Percentiles rank a stretch among this genome's conserved stretches.
Evolutionary conservation across 2,113 vertebrate species (phyloP).

Genomic region (Lasiurus cinereus): DNA sequence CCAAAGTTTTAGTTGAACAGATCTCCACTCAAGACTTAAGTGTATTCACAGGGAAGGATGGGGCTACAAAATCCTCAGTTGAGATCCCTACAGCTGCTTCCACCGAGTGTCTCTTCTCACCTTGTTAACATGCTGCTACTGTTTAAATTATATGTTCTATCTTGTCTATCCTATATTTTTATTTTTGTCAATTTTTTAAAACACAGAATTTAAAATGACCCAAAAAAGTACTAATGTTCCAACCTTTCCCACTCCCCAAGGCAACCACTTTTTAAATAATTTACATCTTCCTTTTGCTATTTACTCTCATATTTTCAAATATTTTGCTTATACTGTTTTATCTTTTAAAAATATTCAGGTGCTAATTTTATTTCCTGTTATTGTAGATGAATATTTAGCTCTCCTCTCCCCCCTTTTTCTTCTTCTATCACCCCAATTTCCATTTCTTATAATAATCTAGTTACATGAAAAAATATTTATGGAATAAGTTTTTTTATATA

Average conservation of each 20-base stretch:
- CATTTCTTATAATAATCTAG: neutral
- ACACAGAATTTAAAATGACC: neutral
- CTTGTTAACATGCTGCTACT: neutral
- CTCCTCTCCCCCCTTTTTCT: neutral
- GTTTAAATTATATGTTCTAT: neutral
- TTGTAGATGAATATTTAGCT: neutral
- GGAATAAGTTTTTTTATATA: neutral
- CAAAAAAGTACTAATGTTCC: neutral
- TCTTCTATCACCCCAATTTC: neutral
- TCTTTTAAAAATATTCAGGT: neutral
- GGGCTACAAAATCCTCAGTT: rapidly evolving
- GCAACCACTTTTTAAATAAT: neutral
- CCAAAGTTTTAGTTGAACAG: neutral
- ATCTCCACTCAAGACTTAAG: neutral
- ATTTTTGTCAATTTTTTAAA: neutral
- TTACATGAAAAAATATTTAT: conserved; percentile 43
- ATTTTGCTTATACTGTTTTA: neutral
- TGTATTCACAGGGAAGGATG: too few relatives aligned
- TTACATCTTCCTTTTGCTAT: neutral
- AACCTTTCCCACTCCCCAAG: neutral
- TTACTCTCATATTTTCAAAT: neutral
- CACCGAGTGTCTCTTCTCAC: neutral
- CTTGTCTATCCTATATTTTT: neutral
- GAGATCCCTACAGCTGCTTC: too few relatives aligned
- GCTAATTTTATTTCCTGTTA: neutral